Percentiles rank a stretch among this genome's conserved stretches.
Conservation (phyloP, 2,797 vertebrate species). For the Catharus ustulatus region DNA sequence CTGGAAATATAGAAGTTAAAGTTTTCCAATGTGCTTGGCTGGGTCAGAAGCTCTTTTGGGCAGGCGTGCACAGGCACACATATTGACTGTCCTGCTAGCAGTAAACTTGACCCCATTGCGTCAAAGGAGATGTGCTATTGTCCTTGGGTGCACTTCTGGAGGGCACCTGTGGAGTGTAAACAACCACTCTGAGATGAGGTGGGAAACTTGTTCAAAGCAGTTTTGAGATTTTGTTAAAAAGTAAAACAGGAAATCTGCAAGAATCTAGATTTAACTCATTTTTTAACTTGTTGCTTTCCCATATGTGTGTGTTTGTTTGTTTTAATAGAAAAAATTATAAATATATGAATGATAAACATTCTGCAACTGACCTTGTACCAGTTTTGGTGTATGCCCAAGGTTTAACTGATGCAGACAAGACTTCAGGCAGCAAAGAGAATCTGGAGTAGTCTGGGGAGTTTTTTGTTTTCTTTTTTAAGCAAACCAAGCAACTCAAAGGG, state of each 20-base stretch:
- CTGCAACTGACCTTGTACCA: neutral
- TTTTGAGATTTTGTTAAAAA: constrained; percentile 55
- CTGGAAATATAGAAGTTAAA: neutral
- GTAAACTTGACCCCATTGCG: neutral
- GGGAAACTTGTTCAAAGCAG: constrained; percentile 44
- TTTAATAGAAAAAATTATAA: neutral
- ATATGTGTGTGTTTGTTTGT: neutral
- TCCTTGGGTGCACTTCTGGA: constrained; percentile 16
- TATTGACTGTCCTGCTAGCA: neutral
- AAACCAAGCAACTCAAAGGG: neutral
- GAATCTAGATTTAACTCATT: neutral
- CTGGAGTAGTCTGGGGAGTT: neutral
- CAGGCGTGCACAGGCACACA: neutral
- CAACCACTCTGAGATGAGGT: constrained; percentile 31
- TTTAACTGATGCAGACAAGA: neutral
- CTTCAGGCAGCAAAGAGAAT: neutral
- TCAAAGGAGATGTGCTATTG: constrained; percentile 1
- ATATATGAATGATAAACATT: neutral
- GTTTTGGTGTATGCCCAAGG: neutral
- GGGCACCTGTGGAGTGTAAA: neutral
- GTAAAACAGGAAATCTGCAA: constrained; percentile 31
- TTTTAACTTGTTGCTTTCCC: neutral
- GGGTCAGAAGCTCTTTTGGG: neutral
- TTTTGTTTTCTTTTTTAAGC: neutral
- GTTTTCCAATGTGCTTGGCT: neutral